Evolutionary conservation across 2,888 invertebrate species (phyloP).

Genomic region (Plutella xylostella): DNA sequence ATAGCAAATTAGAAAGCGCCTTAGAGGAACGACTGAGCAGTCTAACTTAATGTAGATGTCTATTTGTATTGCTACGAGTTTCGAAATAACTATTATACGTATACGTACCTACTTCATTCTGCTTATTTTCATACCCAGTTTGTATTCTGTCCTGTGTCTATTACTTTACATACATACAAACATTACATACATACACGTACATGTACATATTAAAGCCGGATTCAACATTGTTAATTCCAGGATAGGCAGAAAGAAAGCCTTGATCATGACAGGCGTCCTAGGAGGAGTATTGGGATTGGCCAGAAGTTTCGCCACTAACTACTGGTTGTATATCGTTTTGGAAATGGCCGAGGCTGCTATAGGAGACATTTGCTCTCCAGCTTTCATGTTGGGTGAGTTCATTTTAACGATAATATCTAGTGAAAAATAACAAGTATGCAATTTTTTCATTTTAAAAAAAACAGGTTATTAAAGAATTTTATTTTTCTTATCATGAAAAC

Average conservation of each 20-base stretch:
- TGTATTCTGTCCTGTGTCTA: too few species aligned
- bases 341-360: constrained; percentile 48
- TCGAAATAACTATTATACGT: neutral
- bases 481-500: too few species aligned
- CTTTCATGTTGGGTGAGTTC: constrained; percentile 43
- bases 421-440: too few species aligned
- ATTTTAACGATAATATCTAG: too few species aligned
- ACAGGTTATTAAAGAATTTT: neutral
- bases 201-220: too few species aligned
- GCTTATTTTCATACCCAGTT: neutral
- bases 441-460: neutral
- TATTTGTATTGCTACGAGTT: too few species aligned
- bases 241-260: constrained; percentile 39
- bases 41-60: too few species aligned
- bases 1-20: too few species aligned
- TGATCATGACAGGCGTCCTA: constrained; percentile 36
- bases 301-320: constrained; percentile 38
- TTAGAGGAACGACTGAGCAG: too few species aligned
- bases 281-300: constrained; percentile 40
- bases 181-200: too few species aligned
- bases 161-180: too few species aligned
- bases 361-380: constrained; percentile 47
- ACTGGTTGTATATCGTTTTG: constrained; percentile 43
- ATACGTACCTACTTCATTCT: neutral
- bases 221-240: constrained; percentile 27